phyloP scores from a whole-genome alignment of 2,888 invertebrate species.

The Trissolcus brochymenae region DNA sequence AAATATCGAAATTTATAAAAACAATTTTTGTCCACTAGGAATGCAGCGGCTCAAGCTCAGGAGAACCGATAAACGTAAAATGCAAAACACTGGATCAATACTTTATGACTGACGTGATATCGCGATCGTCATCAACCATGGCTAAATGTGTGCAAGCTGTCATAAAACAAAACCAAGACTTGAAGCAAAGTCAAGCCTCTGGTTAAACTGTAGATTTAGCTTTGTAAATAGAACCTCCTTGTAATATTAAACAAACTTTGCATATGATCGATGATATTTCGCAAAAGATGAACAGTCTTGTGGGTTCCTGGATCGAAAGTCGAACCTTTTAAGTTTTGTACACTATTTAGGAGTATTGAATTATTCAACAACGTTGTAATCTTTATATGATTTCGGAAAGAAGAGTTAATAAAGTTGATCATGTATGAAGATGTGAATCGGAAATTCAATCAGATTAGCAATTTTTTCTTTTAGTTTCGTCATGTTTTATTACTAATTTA shows the following conservation, averaged over 20 bases:
- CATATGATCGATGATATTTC: conserved; percentile 34
- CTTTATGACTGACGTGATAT: conserved; percentile 97
- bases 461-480: background rate
- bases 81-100: conserved; percentile 89
- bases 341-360: conserved; percentile 8
- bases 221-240: conserved; percentile 56
- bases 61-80: conserved; percentile 81
- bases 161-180: conserved; percentile 80
- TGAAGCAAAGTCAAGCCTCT: conserved; percentile 43
- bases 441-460: background rate
- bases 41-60: conserved; percentile 62
- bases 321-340: conserved; percentile 13
- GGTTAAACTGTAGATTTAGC: conserved; percentile 29
- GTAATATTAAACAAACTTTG: conserved; percentile 38
- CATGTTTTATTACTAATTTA: background rate
- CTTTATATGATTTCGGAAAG: conserved; percentile 6
- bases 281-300: background rate
- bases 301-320: background rate
- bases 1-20: background rate
- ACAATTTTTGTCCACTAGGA: conserved; percentile 57
- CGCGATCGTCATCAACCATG: conserved; percentile 98
- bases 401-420: conserved; percentile 28
- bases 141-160: conserved; percentile 97
- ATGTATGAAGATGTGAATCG: conserved; percentile 8
- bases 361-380: conserved; percentile 14